phyloP scores from a whole-genome alignment of 2,888 invertebrate genomes.

The Cynaeus angustus region DNA sequence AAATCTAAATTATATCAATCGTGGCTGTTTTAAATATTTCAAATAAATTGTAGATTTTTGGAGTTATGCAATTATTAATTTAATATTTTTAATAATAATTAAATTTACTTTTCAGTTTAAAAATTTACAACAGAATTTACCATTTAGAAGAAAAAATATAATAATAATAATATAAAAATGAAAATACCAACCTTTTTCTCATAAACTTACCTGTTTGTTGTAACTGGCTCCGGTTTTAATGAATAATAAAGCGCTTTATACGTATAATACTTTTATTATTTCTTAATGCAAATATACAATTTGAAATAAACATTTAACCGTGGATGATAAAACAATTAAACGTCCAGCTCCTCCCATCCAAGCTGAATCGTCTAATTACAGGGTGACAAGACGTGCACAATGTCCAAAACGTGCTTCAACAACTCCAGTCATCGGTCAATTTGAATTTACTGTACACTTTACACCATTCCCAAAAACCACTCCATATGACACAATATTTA shows the following conservation, averaged over 20 bases:
- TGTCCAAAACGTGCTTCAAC: constrained; percentile 37
- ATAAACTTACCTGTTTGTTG: no score
- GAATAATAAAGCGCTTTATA: constrained; percentile 20
- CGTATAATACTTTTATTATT: constrained; percentile 51
- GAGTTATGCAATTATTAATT: no score
- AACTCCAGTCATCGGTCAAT: constrained; percentile 19
- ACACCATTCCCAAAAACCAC: constrained; percentile 21
- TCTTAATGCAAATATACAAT: constrained; percentile 55
- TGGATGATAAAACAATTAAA: constrained; percentile 49
- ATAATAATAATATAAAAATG: no score
- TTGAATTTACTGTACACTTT: constrained; percentile 38
- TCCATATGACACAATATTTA: constrained; percentile 12
- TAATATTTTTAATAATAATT: no score
- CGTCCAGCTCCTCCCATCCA: constrained; percentile 37
- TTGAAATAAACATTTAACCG: constrained; percentile 50
- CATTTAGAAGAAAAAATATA: no score
- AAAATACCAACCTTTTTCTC: no score
- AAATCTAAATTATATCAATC: no score
- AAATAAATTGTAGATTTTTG: no score
- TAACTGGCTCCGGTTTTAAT: not conserved
- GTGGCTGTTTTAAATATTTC: no score
- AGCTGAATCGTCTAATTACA: constrained; percentile 41
- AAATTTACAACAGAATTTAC: no score
- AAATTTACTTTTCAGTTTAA: no score
- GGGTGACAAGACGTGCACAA: constrained; percentile 38